A percentile compares a stretch with the other conserved stretches of the same genome.
phyloP scores from a whole-genome alignment of 1,140 invertebrate genomes.

The Nixonia krombeini region DNA sequence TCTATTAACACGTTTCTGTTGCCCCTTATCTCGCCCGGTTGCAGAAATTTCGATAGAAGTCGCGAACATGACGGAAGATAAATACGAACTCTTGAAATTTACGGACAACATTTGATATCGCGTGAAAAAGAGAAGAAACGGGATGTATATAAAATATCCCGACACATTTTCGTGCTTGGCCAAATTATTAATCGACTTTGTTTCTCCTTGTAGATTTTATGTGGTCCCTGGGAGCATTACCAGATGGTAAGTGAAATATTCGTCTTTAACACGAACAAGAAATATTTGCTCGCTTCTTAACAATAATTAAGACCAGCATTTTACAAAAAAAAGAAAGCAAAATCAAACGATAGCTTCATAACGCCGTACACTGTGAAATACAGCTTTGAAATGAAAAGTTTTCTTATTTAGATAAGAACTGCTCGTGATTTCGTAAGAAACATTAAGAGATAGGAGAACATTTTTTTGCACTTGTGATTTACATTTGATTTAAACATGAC shows the following conservation, averaged over 20 bases:
- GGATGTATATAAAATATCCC: constrained; percentile 45
- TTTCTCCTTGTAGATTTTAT: constrained; percentile 95
- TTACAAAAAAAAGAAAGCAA: no score
- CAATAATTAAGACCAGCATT: no score
- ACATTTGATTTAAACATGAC: no score
- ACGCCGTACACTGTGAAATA: no score
- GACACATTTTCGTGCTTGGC: constrained; percentile 4
- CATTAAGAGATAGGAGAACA: no score
- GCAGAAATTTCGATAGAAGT: constrained; percentile 60
- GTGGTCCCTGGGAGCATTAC: constrained; percentile 97
- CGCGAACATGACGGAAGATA: constrained; percentile 15
- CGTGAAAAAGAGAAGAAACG: constrained; percentile 8
- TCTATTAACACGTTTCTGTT: constrained; percentile 20
- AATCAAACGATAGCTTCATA: no score
- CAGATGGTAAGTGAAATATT: constrained; percentile 86
- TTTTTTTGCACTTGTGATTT: no score
- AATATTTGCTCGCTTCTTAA: no score
- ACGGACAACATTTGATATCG: background rate
- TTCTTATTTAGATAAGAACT: no score
- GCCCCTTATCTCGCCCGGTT: constrained; percentile 46
- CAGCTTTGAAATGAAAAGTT: no score
- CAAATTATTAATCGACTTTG: constrained; percentile 72
- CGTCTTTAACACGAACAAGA: background rate
- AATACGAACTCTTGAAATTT: background rate
- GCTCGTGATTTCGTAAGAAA: no score